These are phyloP conservation scores for Buathra laborator DNA, from an alignment of 2,888 invertebrate species.

Conservation along the genomic window DNA sequence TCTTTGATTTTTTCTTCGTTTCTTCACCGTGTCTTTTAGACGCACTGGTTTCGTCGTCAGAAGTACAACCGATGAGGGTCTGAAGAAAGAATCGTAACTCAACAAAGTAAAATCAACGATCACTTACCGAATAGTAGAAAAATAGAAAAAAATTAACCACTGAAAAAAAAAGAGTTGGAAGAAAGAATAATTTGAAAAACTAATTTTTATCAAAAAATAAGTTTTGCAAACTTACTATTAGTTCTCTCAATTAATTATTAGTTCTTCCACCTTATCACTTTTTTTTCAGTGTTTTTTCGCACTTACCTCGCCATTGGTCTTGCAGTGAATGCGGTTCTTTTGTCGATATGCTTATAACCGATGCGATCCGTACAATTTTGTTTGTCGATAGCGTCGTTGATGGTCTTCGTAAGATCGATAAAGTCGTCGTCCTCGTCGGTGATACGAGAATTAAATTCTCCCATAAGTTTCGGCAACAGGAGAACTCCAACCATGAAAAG, in stretches of 20 bases:
- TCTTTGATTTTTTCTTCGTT: slow-evolving; percentile 54
- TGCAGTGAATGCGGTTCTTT: slow-evolving; percentile 31
- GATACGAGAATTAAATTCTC: slow-evolving; percentile 74
- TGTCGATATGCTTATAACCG: slow-evolving; percentile 36
- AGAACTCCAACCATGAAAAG: slow-evolving; percentile 86
- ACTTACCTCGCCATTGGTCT: slow-evolving; percentile 57
- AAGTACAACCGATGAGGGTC: slow-evolving; percentile 64
- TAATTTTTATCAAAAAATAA: no score
- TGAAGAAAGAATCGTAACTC: slow-evolving; percentile 33
- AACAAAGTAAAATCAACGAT: neutral
- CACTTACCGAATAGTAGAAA: neutral
- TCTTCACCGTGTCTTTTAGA: slow-evolving; percentile 50
- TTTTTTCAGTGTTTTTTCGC: neutral
- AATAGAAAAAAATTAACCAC: neutral
- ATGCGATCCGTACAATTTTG: slow-evolving; percentile 57
- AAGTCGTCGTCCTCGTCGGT: slow-evolving; percentile 72
- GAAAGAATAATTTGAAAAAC: no score
- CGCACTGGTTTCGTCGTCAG: slow-evolving; percentile 54
- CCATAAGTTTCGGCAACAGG: slow-evolving; percentile 85
- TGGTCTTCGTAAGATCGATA: slow-evolving; percentile 73
- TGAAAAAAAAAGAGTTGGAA: neutral
- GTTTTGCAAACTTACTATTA: no score
- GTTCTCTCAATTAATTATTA: neutral
- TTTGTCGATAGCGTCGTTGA: slow-evolving; percentile 76
- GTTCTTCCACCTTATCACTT: neutral